Percentiles rank a stretch among this genome's conserved stretches.
phyloP scores from a whole-genome alignment of 1,140 invertebrate species.

The Grapholita molesta region DNA sequence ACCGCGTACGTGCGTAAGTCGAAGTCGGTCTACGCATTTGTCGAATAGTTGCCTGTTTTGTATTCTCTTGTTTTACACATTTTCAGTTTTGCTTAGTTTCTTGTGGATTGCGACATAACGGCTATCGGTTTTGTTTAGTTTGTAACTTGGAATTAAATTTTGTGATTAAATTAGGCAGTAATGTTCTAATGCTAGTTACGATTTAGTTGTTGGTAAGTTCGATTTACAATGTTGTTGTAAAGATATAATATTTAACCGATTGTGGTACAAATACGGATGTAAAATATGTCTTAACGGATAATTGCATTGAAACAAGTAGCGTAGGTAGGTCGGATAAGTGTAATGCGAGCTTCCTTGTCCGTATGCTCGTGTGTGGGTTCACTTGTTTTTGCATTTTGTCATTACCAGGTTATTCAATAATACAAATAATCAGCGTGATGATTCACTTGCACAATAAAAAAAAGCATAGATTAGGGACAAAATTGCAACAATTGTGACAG shows the following conservation, averaged over 20 bases:
- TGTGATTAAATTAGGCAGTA: neutral
- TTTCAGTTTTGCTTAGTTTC: slow-evolving; percentile 5
- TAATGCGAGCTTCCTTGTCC: slow-evolving; percentile 3
- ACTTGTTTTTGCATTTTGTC: neutral
- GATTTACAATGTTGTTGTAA: neutral
- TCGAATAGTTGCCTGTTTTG: neutral
- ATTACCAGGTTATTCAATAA: neutral
- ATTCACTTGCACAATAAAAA: neutral
- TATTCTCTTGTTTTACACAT: slow-evolving; percentile 8
- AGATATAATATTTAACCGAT: neutral
- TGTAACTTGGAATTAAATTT: neutral
- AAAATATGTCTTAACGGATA: slow-evolving; percentile 10
- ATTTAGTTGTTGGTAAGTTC: neutral
- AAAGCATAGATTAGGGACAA: neutral
- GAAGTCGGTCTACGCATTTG: neutral
- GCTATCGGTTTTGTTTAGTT: neutral
- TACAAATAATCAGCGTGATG: no score
- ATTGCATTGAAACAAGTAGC: neutral
- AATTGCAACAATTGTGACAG: neutral
- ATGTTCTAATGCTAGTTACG: neutral
- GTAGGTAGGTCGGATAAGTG: neutral
- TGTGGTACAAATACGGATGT: neutral
- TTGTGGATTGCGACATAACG: neutral
- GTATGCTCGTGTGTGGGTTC: neutral
- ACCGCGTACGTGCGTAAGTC: neutral